Evolutionary conservation across 2,797 vertebrate species (phyloP).

Genomic region (Helostoma temminkii): DNA sequence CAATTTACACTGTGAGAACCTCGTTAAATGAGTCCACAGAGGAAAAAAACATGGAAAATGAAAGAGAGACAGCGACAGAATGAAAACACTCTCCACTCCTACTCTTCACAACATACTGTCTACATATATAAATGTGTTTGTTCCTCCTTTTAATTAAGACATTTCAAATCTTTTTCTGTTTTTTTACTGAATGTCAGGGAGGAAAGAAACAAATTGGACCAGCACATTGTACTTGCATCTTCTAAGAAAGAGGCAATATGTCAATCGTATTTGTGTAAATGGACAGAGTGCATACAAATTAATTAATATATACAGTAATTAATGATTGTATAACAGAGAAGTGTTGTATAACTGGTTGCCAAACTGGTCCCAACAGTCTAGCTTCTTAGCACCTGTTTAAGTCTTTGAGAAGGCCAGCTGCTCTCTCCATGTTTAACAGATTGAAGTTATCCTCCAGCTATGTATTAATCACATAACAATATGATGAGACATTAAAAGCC

Average conservation of each 20-base stretch:
- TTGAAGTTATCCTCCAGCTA: conserved; percentile 10
- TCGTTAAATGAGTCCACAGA: conserved; percentile 19
- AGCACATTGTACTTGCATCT: neutral
- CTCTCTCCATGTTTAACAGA: conserved; percentile 6
- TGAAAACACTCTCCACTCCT: neutral
- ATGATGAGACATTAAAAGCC: neutral
- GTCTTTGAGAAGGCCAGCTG: conserved; percentile 22
- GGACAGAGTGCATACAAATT: neutral
- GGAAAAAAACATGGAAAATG: neutral
- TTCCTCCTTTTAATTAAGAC: neutral
- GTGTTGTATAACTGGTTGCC: neutral
- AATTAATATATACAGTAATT: conserved; percentile 4
- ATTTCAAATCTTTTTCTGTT: no score
- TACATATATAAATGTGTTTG: neutral
- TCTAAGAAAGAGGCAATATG: conserved; percentile 1
- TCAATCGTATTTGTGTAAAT: neutral
- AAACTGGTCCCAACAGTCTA: neutral
- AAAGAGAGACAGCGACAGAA: neutral
- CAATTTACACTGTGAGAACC: conserved; percentile 18
- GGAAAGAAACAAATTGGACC: neutral
- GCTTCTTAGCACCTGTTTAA: conserved; percentile 20
- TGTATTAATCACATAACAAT: neutral
- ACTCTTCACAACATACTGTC: neutral
- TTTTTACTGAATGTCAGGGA: neutral
- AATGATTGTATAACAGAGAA: neutral